A percentile compares a stretch with the other conserved stretches of the same genome.
These are phyloP conservation scores for Mirza zaza DNA, from an alignment of 2,113 vertebrate species.

Conservation along the genomic window DNA sequence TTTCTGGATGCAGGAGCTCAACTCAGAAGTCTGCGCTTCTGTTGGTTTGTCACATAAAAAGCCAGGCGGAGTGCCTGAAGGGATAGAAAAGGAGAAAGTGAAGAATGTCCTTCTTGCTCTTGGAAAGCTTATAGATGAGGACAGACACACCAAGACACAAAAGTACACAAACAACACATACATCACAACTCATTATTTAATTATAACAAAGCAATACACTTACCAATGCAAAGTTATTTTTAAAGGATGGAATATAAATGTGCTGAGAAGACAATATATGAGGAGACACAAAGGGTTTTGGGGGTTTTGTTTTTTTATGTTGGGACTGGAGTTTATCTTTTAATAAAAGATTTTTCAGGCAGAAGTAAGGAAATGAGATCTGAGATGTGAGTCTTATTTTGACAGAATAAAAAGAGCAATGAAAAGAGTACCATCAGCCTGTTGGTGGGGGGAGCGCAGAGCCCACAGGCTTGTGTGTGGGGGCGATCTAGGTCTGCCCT, in stretches of 20 bases:
- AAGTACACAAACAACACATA: neutral
- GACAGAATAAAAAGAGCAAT: neutral
- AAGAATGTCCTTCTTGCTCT: neutral
- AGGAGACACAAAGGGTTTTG: neutral
- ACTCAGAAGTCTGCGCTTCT: neutral
- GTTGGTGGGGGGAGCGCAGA: fast-evolving
- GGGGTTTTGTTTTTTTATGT: neutral
- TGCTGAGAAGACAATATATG: neutral
- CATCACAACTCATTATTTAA: neutral
- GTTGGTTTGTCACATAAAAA: neutral
- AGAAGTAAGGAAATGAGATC: neutral
- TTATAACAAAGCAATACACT: neutral
- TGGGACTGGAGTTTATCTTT: neutral
- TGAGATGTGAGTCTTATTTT: neutral
- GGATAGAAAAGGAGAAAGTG: neutral
- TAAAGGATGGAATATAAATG: neutral
- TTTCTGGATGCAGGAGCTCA: neutral
- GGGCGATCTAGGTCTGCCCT: fast-evolving
- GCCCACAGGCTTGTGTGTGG: too few relatives aligned
- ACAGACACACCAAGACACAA: neutral
- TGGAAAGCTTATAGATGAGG: neutral
- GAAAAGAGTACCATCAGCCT: neutral
- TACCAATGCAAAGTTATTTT: neutral
- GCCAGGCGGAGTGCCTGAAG: neutral
- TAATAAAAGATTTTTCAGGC: neutral